Percentiles rank a stretch among this genome's conserved stretches.
Conservation (phyloP, 2,113 vertebrate species). For the Hippocampus mohnikei region DNA sequence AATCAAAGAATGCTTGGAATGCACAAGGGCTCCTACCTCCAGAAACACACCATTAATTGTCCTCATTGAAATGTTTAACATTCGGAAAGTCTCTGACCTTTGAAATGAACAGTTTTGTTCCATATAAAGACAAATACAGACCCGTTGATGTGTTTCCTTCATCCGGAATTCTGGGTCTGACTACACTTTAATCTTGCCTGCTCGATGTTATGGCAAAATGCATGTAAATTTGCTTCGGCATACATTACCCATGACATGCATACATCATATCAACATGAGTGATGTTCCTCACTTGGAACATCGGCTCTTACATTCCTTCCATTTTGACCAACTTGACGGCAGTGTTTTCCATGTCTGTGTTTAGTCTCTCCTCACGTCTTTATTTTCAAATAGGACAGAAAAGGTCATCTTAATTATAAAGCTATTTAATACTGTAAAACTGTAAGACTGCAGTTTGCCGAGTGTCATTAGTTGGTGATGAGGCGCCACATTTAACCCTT, state of each 20-base stretch:
- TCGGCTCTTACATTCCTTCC: conserved; percentile 49
- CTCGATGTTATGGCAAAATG: conserved; percentile 17
- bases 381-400: conserved; percentile 48
- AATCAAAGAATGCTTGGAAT: conserved; percentile 30
- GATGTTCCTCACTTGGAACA: conserved; percentile 33
- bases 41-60: conserved; percentile 35
- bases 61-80: conserved; percentile 48
- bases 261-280: conserved; percentile 39
- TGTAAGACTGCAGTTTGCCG: conserved; percentile 38
- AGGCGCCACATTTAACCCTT: conserved; percentile 38
- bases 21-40: conserved; percentile 18
- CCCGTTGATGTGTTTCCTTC: conserved; percentile 44
- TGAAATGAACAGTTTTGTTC: conserved; percentile 48
- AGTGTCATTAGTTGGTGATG: conserved; percentile 57
- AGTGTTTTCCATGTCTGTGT: conserved; percentile 66
- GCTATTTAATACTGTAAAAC: conserved; percentile 34
- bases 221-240: conserved; percentile 28
- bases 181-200: conserved; percentile 6
- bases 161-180: conserved; percentile 17
- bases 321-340: conserved; percentile 48
- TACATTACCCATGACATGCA: conserved; percentile 23
- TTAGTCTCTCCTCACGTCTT: conserved; percentile 47
- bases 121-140: conserved; percentile 35
- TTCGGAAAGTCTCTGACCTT: conserved; percentile 33
- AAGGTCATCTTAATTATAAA: conserved; percentile 61